These are phyloP conservation scores for Pavo muticus DNA, from an alignment of 2,113 vertebrate species.

Conservation along the genomic window DNA sequence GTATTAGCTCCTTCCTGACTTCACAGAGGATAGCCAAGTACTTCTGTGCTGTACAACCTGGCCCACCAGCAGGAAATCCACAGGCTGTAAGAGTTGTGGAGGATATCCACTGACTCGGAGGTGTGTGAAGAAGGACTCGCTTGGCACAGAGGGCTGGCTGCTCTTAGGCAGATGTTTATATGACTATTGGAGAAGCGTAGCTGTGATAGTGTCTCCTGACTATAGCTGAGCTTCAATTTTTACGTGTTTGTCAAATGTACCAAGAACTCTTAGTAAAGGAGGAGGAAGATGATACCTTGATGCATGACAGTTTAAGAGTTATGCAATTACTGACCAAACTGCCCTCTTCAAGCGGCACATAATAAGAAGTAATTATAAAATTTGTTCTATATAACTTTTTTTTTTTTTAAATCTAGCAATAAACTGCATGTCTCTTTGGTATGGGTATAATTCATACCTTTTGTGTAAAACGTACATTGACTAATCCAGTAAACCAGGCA, in stretches of 20 bases:
- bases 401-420: background rate
- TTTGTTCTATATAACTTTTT: background rate
- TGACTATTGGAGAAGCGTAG: background rate
- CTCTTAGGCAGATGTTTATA: background rate
- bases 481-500: background rate
- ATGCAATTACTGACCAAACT: background rate
- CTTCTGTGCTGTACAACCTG: background rate
- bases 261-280: background rate
- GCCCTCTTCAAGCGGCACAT: background rate
- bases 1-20: background rate
- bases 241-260: background rate
- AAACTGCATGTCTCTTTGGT: background rate
- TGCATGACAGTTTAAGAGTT: background rate
- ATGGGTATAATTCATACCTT: background rate
- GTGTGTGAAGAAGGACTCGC: background rate
- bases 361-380: background rate
- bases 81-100: background rate
- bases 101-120: background rate
- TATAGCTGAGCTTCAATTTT: background rate
- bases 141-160: background rate
- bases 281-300: background rate
- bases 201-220: background rate
- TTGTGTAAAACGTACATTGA: accelerated
- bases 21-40: background rate
- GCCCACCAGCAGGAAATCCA: background rate